Evolutionary conservation across 2,888 invertebrate genomes (phyloP).

Genomic region (Antitype chi): DNA sequence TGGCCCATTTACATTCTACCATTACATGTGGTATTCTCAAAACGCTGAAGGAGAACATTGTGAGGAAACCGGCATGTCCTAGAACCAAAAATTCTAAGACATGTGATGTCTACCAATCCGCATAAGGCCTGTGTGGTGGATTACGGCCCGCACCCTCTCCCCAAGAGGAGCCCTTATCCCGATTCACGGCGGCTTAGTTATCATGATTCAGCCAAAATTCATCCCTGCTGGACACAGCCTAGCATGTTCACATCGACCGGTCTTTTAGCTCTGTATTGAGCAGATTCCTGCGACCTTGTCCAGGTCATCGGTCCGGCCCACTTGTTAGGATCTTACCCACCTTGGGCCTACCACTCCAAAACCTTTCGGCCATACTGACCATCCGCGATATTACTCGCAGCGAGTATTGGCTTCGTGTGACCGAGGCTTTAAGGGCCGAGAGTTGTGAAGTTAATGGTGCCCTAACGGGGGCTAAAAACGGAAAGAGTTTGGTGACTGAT

Average conservation of each 20-base stretch:
- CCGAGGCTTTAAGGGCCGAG: slow-evolving; percentile 41
- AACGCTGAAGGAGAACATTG: too few species aligned
- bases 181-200: too few species aligned
- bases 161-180: too few species aligned
- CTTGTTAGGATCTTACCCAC: not conserved
- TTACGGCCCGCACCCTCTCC: too few species aligned
- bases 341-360: not conserved
- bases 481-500: slow-evolving; percentile 67
- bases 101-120: too few species aligned
- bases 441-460: slow-evolving; percentile 70
- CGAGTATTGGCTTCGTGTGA: slow-evolving; percentile 6
- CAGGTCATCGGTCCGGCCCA: not conserved
- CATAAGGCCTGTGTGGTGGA: too few species aligned
- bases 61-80: too few species aligned
- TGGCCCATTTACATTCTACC: too few species aligned
- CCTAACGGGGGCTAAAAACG: slow-evolving; percentile 69
- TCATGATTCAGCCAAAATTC: not conserved
- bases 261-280: not conserved
- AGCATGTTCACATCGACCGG: not conserved
- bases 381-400: not conserved
- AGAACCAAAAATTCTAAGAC: too few species aligned
- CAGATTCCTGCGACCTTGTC: not conserved
- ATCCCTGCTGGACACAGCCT: not conserved
- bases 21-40: too few species aligned
- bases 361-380: too few species aligned